phyloP scores from a whole-genome alignment of 1,140 invertebrate species.

The Apocrypta bakeri region DNA sequence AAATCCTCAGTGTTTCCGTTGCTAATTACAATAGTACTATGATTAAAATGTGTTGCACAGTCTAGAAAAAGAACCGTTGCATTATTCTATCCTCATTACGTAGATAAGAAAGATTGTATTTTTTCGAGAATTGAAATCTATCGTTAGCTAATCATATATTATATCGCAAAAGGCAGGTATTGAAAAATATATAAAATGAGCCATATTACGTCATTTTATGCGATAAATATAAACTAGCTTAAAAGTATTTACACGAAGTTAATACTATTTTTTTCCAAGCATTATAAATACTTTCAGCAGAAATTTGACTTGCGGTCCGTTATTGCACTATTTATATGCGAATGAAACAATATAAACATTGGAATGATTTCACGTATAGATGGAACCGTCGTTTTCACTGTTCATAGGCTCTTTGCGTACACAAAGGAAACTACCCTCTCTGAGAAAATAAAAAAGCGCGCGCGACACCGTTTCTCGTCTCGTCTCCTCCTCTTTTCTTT shows the following conservation, averaged over 20 bases:
- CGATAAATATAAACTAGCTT: neutral
- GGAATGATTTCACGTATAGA: slow-evolving; percentile 2
- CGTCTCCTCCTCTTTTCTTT: slow-evolving; percentile 51
- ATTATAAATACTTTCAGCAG: slow-evolving; percentile 27
- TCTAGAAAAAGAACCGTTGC: neutral
- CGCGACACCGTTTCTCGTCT: slow-evolving; percentile 48
- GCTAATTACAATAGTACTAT: slow-evolving; percentile 26
- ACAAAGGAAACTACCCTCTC: neutral
- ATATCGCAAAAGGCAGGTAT: neutral
- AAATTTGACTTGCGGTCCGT: neutral
- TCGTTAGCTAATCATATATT: neutral
- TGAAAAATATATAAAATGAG: neutral
- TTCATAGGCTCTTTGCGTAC: neutral
- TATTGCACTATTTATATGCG: neutral
- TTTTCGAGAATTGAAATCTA: neutral
- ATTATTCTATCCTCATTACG: neutral
- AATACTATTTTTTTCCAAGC: neutral
- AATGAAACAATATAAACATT: neutral
- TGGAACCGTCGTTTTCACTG: neutral
- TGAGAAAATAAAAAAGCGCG: neutral
- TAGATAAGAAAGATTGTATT: neutral
- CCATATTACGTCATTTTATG: neutral
- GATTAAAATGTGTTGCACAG: neutral
- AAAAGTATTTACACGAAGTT: slow-evolving; percentile 27
- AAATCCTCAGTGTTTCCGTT: neutral